These are phyloP conservation scores for Cepaea nemoralis DNA, from an alignment of 1,140 invertebrate species.

Conservation along the genomic window DNA sequence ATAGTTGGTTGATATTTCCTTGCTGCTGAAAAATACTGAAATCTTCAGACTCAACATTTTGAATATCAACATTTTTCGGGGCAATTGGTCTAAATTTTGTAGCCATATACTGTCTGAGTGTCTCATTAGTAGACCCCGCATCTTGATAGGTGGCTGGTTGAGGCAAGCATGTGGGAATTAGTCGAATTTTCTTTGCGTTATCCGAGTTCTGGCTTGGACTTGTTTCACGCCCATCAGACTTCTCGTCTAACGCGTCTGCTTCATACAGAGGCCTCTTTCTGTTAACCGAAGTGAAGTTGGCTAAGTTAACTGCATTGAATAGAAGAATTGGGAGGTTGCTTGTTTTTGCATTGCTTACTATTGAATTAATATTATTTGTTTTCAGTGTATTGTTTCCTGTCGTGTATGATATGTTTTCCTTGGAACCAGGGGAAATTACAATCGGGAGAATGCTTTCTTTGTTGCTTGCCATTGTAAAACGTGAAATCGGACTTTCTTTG, in stretches of 20 bases:
- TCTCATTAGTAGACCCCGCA: neutral
- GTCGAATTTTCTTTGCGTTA: neutral
- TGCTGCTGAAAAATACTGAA: neutral
- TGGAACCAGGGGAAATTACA: no score
- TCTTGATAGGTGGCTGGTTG: neutral
- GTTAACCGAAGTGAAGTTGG: neutral
- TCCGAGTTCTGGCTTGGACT: neutral
- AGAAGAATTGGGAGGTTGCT: neutral
- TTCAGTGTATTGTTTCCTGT: neutral
- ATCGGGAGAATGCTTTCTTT: no score
- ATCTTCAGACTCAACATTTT: neutral
- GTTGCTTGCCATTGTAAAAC: neutral
- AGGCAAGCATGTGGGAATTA: neutral
- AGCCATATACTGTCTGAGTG: neutral
- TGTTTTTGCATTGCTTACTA: neutral
- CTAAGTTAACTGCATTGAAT: neutral
- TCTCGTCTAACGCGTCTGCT: neutral
- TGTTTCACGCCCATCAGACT: neutral
- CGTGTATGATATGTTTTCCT: neutral
- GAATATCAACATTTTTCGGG: neutral
- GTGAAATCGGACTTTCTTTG: neutral
- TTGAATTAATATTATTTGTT: neutral
- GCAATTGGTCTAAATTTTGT: constrained; percentile 4
- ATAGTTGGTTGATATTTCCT: no score
- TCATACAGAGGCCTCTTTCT: neutral